Base-by-base conservation (phyloP, 2,888 invertebrate genomes). In the Troilus luridus region DNA sequence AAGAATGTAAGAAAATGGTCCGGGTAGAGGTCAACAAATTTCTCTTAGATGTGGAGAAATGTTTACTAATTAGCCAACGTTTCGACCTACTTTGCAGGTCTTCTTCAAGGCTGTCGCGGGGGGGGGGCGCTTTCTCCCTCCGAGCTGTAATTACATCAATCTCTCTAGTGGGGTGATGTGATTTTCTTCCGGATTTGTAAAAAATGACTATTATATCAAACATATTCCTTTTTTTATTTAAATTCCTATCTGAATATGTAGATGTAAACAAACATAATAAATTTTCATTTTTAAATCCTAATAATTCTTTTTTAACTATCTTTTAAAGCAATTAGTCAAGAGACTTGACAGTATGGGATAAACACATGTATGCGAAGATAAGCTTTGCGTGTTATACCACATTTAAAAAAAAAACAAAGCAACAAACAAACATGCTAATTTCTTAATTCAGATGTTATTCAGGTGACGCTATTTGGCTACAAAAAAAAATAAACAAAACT, bases 371-470 rank as follows among this genome's bases (percentile, higher is more conserved):
- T 67, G 24, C 24, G 8, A 9, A 67, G 67, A 67, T 64, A 64
- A 64, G 11, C n/a, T 64, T 67, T 24, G 67, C 67, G 67, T 67
- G 67, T 27, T 27, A 6, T 12, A n/a, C 24, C 19, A 67, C 67
- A 67, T 27, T 67, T 67, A 24, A 12, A 67, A 27, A 27, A 67
- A 24, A 10, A 24, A 5, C 24, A 6, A 64, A 7, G 21, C 21
- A 24, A 67, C 64, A 67, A 67, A 67, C 67, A 67, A 67, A 67
- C 67, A 67, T 67, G 67, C 67, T 24, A 14, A 24, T 67, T 67
- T 67, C 67, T 67, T 67, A 67, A 67, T 67, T 67, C 67, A 67
- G 67, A 67, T 67, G 67, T 67, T 67, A 12, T 67, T 12, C 24
- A 24, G 41, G 5, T n/a, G 67, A 67, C 24, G 67, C 24, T 24